Evolutionary conservation across 2,113 vertebrate genomes (phyloP).

Genomic region (Serinus canaria): DNA sequence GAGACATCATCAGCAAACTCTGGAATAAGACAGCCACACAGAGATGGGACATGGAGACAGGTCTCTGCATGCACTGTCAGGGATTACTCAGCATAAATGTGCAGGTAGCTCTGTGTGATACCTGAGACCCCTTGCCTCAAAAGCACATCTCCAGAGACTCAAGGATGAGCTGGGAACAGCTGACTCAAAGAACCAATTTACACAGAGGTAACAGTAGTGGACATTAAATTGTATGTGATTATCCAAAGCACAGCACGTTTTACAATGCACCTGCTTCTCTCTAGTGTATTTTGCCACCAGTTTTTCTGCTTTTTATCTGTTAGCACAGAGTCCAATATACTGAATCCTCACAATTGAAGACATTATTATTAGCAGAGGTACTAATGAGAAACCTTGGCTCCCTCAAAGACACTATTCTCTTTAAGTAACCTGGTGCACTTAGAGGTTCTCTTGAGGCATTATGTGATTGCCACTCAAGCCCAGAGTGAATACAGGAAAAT

Average conservation of each 20-base stretch:
- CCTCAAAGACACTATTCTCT: background rate
- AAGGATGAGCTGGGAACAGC: background rate
- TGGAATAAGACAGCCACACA: slow-evolving; percentile 52
- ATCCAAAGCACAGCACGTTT: background rate
- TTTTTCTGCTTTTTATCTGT: background rate
- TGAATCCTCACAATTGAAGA: background rate
- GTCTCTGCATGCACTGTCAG: background rate
- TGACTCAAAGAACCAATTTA: background rate
- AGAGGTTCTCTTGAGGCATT: background rate
- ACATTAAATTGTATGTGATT: background rate
- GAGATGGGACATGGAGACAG: background rate
- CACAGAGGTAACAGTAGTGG: background rate
- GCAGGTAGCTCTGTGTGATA: background rate
- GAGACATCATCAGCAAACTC: slow-evolving; percentile 88
- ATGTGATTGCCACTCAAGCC: background rate
- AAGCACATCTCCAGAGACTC: background rate
- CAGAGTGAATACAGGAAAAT: background rate
- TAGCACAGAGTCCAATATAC: background rate
- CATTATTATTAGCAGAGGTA: background rate
- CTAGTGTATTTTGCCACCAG: background rate
- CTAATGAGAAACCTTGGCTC: background rate
- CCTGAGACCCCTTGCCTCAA: background rate
- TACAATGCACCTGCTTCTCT: background rate
- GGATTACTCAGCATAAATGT: background rate
- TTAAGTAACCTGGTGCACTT: background rate